Evolutionary conservation across 2,113 vertebrate species (phyloP).

Genomic region (Holacanthus passer): DNA sequence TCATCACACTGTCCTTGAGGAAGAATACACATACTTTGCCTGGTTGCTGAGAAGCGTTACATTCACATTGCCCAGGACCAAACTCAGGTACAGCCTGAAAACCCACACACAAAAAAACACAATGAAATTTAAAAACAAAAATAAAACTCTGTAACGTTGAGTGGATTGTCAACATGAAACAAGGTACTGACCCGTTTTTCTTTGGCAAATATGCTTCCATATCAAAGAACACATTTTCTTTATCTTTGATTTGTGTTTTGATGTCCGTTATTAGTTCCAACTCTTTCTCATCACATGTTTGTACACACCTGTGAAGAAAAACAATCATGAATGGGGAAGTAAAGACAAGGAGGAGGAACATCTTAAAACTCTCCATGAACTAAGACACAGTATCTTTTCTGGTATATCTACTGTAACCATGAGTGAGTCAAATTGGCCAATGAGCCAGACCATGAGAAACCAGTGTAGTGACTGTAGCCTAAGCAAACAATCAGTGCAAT

Average conservation of each 20-base stretch:
- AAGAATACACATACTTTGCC: constrained; percentile 87
- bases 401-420: not conserved
- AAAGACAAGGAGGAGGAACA: not conserved
- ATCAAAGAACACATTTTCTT: constrained; percentile 93
- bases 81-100: constrained; percentile 93
- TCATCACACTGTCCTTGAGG: not conserved
- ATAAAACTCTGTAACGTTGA: not conserved
- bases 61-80: constrained; percentile 96
- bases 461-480: not conserved
- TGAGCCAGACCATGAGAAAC: not conserved
- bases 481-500: not conserved
- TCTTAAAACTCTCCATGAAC: not conserved
- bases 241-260: constrained; percentile 91
- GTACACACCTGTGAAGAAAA: constrained; percentile 82
- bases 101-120: not conserved
- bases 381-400: not conserved
- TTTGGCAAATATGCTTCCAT: constrained; percentile 99
- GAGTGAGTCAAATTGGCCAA: not conserved
- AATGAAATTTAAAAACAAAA: not conserved
- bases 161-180: not conserved
- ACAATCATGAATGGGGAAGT: not conserved
- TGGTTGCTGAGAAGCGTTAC: constrained; percentile 98
- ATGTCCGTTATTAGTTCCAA: constrained; percentile 86
- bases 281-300: constrained; percentile 84
- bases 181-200: constrained; percentile 90